These are phyloP conservation scores for Erebia ligea DNA, from an alignment of 2,888 invertebrate genomes.

Conservation along the genomic window DNA sequence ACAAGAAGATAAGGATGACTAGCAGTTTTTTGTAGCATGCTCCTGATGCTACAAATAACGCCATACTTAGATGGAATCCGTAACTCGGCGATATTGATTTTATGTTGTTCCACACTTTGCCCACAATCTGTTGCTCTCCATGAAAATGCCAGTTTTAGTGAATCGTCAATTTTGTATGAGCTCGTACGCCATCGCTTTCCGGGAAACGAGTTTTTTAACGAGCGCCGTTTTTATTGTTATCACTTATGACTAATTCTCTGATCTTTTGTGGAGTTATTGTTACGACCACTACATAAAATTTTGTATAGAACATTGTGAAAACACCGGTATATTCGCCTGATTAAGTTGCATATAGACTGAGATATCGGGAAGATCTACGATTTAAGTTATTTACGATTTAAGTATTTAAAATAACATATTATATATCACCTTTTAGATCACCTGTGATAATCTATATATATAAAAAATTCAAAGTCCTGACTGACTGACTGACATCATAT, in stretches of 20 bases:
- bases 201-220: conserved; percentile 20
- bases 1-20: background rate
- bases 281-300: background rate
- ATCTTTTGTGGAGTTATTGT: background rate
- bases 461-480: no score
- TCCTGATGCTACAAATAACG: background rate
- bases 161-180: conserved; percentile 20
- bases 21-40: background rate
- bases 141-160: conserved; percentile 9
- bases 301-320: background rate
- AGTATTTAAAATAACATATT: no score
- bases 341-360: no score
- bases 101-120: conserved; percentile 10
- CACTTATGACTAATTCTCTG: background rate
- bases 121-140: conserved; percentile 21
- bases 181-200: conserved; percentile 11
- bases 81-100: conserved; percentile 6
- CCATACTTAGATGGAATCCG: background rate
- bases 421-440: no score
- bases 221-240: conserved; percentile 12
- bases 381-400: no score
- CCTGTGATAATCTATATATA: no score
- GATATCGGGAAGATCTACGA: no score
- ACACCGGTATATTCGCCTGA: no score
- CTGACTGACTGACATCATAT: no score